phyloP scores from a whole-genome alignment of 1,140 invertebrate species.

The Drosophila sp. region DNA sequence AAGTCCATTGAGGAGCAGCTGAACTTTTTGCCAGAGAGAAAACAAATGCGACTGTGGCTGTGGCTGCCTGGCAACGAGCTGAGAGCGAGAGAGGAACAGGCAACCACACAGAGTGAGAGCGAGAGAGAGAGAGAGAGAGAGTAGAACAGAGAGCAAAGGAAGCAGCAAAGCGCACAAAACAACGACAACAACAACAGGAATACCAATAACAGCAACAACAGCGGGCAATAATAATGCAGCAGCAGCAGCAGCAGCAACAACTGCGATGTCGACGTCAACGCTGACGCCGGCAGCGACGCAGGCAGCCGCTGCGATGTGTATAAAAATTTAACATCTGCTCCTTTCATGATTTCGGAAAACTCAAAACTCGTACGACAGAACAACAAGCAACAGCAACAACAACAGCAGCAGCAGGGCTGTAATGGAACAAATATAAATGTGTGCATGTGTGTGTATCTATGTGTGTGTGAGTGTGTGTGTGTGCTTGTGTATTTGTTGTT shows the following conservation, averaged over 20 bases:
- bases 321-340: conserved; percentile 84
- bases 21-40: conserved; percentile 58
- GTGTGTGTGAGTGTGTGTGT: conserved; percentile 13
- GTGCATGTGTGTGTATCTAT: conserved; percentile 39
- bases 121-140: conserved; percentile 23
- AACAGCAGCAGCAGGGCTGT: conserved; percentile 58
- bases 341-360: conserved; percentile 84
- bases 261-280: conserved; percentile 26
- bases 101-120: background rate
- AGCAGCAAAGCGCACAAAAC: conserved; percentile 49
- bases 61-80: conserved; percentile 56
- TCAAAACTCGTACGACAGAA: conserved; percentile 75
- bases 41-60: conserved; percentile 35
- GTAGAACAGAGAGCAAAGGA: conserved; percentile 28
- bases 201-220: conserved; percentile 50
- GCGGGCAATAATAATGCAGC: conserved; percentile 64
- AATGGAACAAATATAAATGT: conserved; percentile 74
- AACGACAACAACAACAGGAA: conserved; percentile 48
- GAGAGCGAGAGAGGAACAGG: conserved; percentile 8
- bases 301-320: conserved; percentile 57
- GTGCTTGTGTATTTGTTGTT: conserved; percentile 34
- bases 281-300: conserved; percentile 29
- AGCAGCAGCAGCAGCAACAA: conserved; percentile 33
- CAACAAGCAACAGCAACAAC: conserved; percentile 44
- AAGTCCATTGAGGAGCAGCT: conserved; percentile 65